Base-by-base conservation (phyloP, 2,888 invertebrate genomes). In the Ornithoptera priamus region DNA sequence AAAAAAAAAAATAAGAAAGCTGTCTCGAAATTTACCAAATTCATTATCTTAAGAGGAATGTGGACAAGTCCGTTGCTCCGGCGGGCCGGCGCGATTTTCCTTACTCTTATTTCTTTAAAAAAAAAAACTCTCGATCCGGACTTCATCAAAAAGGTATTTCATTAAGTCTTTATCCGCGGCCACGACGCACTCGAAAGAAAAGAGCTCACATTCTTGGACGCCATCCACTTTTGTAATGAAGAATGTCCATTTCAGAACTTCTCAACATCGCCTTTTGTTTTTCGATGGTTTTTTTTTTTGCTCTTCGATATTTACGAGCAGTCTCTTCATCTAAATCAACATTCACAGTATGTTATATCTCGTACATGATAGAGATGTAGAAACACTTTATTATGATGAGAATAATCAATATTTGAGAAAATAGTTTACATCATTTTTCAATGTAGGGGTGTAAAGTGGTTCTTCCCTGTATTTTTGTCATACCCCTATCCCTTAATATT, bases 71-170 rank as follows among this genome's bases (percentile, higher is more conserved):
- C 46, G 62, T 22, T 64, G 60, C 18, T 60, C 53, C 64, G 39
- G 18, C 12, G 58, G 62, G 18, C 50, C 36, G 59, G 70, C 66
- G 71, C 69, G 70, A 66, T 71, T 75, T 75, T 42, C 66, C 72
- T 73, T 65, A 67, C 72, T 62, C 68, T 72, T 70, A 63, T 15
- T 46, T 15, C 15, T 17, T 2, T 59, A 50, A 65, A 69, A 57
- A 60, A 70, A 70, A 76, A 80, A 85, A 85, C 78, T 77, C 76
- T 15, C 74, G 70, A 62, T 71, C 70, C 75, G 74, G 77, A 79
- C 84, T 90, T 90, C 89, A 90, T 91, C 90, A 90, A 84, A 80
- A 82, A 85, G 91, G 91, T 92, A 92, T 92, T 92, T 92, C 90
- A 92, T 92, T 91, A 92, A 90, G 89, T 83, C 85, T 81, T 83